phyloP scores from a whole-genome alignment of 2,888 invertebrate genomes.

The Rhyacophila evoluta region DNA sequence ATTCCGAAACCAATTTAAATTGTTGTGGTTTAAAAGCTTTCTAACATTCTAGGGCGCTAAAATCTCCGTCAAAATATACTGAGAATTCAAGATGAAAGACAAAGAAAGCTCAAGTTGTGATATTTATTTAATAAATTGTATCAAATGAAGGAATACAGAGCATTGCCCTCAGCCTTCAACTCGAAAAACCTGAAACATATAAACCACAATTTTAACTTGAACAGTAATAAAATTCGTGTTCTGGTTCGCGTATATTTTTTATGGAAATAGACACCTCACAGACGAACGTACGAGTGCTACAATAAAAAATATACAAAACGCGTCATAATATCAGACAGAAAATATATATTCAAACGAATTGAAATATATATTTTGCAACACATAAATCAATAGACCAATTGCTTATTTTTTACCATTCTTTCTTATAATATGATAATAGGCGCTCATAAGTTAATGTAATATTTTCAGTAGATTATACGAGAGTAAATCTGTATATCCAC shows the following conservation, averaged over 20 bases:
- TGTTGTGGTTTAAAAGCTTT: neutral
- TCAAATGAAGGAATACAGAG: neutral
- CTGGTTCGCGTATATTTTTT: constrained; percentile 13
- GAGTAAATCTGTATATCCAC: too few species aligned
- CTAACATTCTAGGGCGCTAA: neutral
- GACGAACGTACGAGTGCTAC: neutral
- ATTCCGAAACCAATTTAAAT: neutral
- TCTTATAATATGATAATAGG: too few species aligned
- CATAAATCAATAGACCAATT: too few species aligned
- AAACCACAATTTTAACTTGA: constrained; percentile 22
- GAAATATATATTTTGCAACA: too few species aligned
- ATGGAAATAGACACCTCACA: constrained; percentile 18
- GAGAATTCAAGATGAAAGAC: neutral
- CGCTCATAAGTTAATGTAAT: too few species aligned
- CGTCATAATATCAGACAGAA: neutral
- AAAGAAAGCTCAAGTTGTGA: neutral
- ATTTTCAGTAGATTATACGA: too few species aligned
- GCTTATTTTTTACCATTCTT: too few species aligned
- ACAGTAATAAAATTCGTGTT: neutral
- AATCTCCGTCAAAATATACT: neutral
- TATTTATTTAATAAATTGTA: neutral
- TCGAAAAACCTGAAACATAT: constrained; percentile 15
- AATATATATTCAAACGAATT: neutral
- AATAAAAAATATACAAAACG: constrained; percentile 9
- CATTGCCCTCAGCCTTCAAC: constrained; percentile 5